Conservation (phyloP, 2,888 invertebrate species). For the Cheilosia urbana region DNA sequence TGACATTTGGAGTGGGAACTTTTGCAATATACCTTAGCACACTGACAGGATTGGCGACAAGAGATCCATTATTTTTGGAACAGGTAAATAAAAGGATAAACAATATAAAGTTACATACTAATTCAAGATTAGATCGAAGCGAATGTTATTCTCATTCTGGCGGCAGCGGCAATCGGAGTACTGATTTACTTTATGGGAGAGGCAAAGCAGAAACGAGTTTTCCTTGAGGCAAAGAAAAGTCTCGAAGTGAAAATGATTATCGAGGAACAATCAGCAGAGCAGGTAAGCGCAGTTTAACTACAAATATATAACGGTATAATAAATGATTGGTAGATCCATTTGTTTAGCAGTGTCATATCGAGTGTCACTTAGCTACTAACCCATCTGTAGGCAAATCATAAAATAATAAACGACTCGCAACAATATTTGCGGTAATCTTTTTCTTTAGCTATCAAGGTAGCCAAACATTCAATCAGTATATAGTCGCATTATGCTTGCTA, state of each 20-base stretch:
- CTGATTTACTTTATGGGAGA: slow-evolving; percentile 91
- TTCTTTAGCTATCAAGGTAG: slow-evolving; percentile 8
- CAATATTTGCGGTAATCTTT: slow-evolving; percentile 18
- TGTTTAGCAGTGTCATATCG: slow-evolving; percentile 5
- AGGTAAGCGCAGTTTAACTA: slow-evolving; percentile 85
- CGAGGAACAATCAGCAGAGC: slow-evolving; percentile 96
- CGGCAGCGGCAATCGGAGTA: slow-evolving; percentile 90
- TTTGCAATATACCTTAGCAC: slow-evolving; percentile 87
- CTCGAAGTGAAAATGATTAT: slow-evolving; percentile 95
- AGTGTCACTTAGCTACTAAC: background rate
- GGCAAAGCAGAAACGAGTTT: slow-evolving; percentile 93
- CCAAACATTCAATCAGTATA: slow-evolving; percentile 27
- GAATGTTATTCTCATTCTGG: slow-evolving; percentile 88
- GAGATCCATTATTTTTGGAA: slow-evolving; percentile 84
- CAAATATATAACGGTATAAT: background rate
- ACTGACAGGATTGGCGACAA: slow-evolving; percentile 85
- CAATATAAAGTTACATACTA: slow-evolving; percentile 1
- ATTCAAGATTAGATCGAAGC: slow-evolving; percentile 87
- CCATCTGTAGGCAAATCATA: background rate
- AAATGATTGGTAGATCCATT: background rate
- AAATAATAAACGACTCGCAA: background rate
- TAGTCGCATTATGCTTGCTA: background rate
- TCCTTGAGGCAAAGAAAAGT: slow-evolving; percentile 95
- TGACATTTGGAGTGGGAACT: slow-evolving; percentile 86
- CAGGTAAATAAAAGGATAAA: slow-evolving; percentile 83